Conservation (phyloP, 2,888 invertebrate species). For the Caenorhabditis doughertyi region DNA sequence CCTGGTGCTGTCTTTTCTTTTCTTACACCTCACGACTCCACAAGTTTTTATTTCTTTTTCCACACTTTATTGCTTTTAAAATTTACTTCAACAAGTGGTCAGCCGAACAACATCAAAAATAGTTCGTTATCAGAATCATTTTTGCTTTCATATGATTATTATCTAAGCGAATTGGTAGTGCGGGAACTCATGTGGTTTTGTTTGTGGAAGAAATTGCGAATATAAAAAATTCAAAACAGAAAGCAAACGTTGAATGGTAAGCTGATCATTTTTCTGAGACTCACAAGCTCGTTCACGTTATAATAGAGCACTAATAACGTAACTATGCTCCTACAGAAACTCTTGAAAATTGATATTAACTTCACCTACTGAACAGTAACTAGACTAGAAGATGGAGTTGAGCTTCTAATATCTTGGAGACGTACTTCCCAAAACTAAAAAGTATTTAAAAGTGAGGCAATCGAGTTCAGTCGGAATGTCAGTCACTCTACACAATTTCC, state of each 20-base stretch:
- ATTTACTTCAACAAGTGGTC: constrained; percentile 2
- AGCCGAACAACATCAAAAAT: constrained; percentile 1
- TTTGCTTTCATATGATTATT: neutral
- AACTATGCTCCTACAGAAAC: too few species aligned
- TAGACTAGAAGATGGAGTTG: too few species aligned
- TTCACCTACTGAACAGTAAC: too few species aligned
- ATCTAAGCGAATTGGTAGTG: neutral
- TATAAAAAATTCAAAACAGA: neutral
- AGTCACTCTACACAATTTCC: constrained; percentile 29
- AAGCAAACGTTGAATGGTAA: too few species aligned
- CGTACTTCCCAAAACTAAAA: constrained; percentile 18
- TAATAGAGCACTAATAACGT: too few species aligned
- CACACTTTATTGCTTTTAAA: constrained; percentile 7
- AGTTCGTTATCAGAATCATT: constrained; percentile 9
- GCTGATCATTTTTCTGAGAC: too few species aligned
- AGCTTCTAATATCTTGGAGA: neutral
- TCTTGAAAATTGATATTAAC: too few species aligned
- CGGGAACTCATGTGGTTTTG: constrained; percentile 10
- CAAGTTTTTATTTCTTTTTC: constrained; percentile 30
- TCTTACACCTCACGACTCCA: constrained; percentile 11
- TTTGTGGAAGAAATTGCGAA: neutral
- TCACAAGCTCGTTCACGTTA: too few species aligned
- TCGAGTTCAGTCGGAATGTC: constrained; percentile 35
- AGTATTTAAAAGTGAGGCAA: constrained; percentile 24
- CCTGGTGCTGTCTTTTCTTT: constrained; percentile 21